Evolutionary conservation across 2,888 invertebrate species (phyloP).

Genomic region (Spodoptera picta): DNA sequence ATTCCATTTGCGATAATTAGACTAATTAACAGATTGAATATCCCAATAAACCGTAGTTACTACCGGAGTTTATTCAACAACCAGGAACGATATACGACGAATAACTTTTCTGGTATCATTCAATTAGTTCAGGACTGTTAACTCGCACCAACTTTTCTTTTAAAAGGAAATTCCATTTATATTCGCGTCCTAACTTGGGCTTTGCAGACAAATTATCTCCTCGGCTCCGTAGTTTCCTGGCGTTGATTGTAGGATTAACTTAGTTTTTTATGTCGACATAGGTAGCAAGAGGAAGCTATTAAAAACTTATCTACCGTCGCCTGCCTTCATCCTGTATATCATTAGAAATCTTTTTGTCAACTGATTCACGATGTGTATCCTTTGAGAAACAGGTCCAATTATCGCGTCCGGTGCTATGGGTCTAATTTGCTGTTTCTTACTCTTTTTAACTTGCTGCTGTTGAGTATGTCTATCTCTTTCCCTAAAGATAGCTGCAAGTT

Average conservation of each 20-base stretch:
- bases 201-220: slow-evolving; percentile 24
- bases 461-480: slow-evolving; percentile 18
- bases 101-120: slow-evolving; percentile 38
- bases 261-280: slow-evolving; percentile 22
- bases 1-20: too few species aligned
- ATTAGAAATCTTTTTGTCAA: slow-evolving; percentile 50
- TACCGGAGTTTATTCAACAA: slow-evolving; percentile 27
- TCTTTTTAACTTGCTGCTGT: slow-evolving; percentile 9
- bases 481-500: slow-evolving; percentile 15
- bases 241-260: slow-evolving; percentile 22
- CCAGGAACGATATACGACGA: slow-evolving; percentile 5
- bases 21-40: too few species aligned
- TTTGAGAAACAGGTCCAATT: slow-evolving; percentile 50
- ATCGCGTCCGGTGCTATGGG: slow-evolving; percentile 51
- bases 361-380: slow-evolving; percentile 43
- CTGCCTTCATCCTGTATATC: slow-evolving; percentile 33
- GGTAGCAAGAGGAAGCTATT: slow-evolving; percentile 40
- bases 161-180: slow-evolving; percentile 31
- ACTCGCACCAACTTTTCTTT: slow-evolving; percentile 20
- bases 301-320: slow-evolving; percentile 33
- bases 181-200: slow-evolving; percentile 22
- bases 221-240: slow-evolving; percentile 19
- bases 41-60: slow-evolving; percentile 6
- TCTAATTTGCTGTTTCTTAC: slow-evolving; percentile 30
- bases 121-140: slow-evolving; percentile 27